Conservation (phyloP, 1,140 invertebrate genomes). For the Zophobas atratus region DNA sequence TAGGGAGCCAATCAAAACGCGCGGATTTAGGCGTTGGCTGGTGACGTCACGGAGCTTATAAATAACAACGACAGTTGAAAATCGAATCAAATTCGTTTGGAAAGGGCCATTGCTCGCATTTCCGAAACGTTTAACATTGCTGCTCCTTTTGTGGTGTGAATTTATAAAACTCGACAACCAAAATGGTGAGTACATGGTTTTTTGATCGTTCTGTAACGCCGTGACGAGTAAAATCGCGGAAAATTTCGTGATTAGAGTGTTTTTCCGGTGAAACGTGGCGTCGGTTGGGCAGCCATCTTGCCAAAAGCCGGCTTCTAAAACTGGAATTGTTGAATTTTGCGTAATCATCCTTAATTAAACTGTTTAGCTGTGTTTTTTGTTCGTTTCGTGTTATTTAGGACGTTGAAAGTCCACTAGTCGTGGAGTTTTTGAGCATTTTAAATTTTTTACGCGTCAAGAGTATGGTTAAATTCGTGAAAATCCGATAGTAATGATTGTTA, state of each 20-base stretch:
- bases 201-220: not conserved
- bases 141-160: constrained; percentile 30
- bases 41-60: constrained; percentile 42
- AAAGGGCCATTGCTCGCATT: constrained; percentile 13
- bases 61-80: constrained; percentile 40
- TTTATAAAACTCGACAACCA: constrained; percentile 31
- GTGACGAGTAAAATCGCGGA: not conserved
- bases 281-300: not conserved
- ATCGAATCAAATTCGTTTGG: constrained; percentile 47
- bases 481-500: constrained; percentile 7
- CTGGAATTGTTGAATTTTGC: not conserved
- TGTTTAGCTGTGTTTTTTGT: not conserved
- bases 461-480: too few relatives aligned
- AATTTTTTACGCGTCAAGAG: too few relatives aligned
- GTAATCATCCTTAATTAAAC: too few relatives aligned
- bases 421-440: too few relatives aligned
- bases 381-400: not conserved
- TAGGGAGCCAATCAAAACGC: constrained; percentile 42
- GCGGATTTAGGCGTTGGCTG: constrained; percentile 40
- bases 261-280: constrained; percentile 11
- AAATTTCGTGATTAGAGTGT: not conserved
- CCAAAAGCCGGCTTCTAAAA: constrained; percentile 3
- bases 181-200: constrained; percentile 30
- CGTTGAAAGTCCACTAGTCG: too few relatives aligned
- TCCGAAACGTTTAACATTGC: constrained; percentile 14